Evolutionary conservation across 2,113 vertebrate species (phyloP), one percentile per base, ranked within the genome.

Genomic region (Sciurus niger): DNA sequence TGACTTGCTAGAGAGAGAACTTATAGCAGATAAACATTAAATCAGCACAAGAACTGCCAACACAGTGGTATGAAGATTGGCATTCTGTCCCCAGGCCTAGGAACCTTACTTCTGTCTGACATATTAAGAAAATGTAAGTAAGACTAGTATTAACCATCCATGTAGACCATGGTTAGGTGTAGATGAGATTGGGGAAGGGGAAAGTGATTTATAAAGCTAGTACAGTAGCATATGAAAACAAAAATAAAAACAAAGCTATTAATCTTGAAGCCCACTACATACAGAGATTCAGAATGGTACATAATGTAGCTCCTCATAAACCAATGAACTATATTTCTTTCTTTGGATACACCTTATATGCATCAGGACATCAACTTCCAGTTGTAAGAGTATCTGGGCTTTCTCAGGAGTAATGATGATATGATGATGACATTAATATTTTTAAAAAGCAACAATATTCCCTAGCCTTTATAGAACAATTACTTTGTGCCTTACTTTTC

Each of bases 111-210:
- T 72, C 34, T 90, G 37, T 65, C 85, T 92, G 40, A 79, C 4
- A 68, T 90, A 92, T 95, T 92, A 90, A 93, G n/a, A 73, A 74
- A 82, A 87, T 43, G 2, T 73, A 89, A 84, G 51, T 89, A 92
- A 46, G 53, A 65, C 18, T 55, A 72, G 9, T 76, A 82, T 34
- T 17, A 76, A n/a, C 4, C 2, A 37, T 70, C 89, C 37, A 48
- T 22, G 4, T n/a, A 65, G n/a, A 74, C 58, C 58, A 84, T 73
- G 58, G 24, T 82, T 70, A 91, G 63, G 28, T 82, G 72, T 60
- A 83, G 28, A 72, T 72, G 70, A 95, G 20, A 77, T 37, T 8
- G 16, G 16, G 68, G 40, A 84, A 80, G 65, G 43, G 20, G 43
- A 73, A 87, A 58, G 70, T 63, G 48, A 88, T 89, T 83, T 93